Evolutionary conservation across 2,797 vertebrate species (phyloP).

Genomic region (Vultur gryphus): DNA sequence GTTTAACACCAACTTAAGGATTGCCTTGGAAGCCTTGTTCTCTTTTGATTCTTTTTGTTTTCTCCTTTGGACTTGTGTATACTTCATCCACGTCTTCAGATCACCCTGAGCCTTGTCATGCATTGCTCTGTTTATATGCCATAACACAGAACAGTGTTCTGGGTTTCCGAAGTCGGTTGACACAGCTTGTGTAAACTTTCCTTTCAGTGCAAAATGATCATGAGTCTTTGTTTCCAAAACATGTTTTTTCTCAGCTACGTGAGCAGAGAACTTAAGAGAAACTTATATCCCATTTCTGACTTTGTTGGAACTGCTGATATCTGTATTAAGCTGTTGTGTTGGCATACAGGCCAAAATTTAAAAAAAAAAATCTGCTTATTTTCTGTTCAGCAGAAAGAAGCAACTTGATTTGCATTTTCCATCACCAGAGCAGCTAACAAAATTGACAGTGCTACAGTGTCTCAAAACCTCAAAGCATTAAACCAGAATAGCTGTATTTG

Average conservation of each 20-base stretch:
- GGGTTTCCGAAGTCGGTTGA: neutral
- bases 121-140: neutral
- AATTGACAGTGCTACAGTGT: neutral
- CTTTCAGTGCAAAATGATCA: neutral
- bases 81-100: neutral
- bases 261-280: neutral
- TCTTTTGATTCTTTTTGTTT: neutral
- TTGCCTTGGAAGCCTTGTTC: neutral
- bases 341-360: neutral
- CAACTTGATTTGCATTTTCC: neutral
- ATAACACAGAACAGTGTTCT: neutral
- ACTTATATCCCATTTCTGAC: neutral
- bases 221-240: slow-evolving; percentile 2
- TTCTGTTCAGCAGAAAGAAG: neutral
- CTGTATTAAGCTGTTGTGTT: neutral
- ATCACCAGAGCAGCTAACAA: neutral
- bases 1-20: neutral
- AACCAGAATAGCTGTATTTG: neutral
- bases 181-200: slow-evolving; percentile 1
- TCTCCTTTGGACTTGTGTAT: neutral
- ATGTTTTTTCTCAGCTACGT: neutral
- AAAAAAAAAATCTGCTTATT: neutral
- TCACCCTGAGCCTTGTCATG: neutral
- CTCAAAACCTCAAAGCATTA: neutral
- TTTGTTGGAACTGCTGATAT: neutral